Conservation (phyloP, 2,888 invertebrate genomes). For the Tinea trinotella region DNA sequence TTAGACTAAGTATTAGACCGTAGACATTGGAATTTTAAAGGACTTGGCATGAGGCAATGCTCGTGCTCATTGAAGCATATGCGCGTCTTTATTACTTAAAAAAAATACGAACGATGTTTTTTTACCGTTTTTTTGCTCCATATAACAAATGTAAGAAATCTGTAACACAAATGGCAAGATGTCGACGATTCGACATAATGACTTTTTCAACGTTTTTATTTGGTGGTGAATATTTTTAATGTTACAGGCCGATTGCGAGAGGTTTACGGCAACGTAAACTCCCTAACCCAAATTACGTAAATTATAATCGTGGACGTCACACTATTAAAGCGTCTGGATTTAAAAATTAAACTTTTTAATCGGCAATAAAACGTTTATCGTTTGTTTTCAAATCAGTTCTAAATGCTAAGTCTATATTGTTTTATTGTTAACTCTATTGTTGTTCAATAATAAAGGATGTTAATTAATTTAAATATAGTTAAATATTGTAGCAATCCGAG, state of each 20-base stretch:
- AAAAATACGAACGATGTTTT: not conserved
- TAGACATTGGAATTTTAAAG: no score
- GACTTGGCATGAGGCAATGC: no score
- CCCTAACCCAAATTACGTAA: conserved; percentile 41
- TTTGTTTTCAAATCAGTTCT: not conserved
- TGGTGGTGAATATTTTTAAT: conserved; percentile 24
- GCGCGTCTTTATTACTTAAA: no score
- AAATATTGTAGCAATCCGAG: not conserved
- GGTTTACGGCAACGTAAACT: conserved; percentile 29
- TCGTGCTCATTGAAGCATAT: no score
- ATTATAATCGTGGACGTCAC: conserved; percentile 24
- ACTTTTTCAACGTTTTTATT: conserved; percentile 35
- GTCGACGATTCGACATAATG: conserved; percentile 39
- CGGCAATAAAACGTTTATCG: conserved; percentile 2
- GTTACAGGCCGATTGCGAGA: conserved; percentile 27
- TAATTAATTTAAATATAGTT: conserved; percentile 6
- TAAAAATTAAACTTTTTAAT: not conserved
- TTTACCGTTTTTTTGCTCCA: not conserved
- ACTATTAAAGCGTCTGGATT: not conserved
- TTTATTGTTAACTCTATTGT: not conserved
- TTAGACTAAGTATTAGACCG: no score
- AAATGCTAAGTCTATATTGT: not conserved
- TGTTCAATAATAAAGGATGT: not conserved
- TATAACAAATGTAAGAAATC: not conserved
- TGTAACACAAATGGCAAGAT: not conserved